Evolutionary conservation across 2,888 invertebrate genomes (phyloP).

Genomic region (Cerceris rybyensis): DNA sequence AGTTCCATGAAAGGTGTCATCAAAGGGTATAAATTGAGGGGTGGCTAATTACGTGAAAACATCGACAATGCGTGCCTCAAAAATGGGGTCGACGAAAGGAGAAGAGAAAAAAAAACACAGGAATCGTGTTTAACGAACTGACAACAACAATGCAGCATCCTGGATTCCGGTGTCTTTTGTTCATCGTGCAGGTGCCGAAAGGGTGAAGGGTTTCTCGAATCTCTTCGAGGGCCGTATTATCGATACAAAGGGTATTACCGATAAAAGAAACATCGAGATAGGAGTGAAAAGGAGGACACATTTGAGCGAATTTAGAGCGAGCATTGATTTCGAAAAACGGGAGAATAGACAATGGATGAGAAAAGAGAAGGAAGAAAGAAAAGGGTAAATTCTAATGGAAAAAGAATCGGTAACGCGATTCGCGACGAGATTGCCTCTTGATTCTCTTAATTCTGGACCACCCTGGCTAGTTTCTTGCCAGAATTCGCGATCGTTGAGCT

Average conservation of each 20-base stretch:
- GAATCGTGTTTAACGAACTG: conserved; percentile 41
- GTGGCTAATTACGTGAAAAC: conserved; percentile 55
- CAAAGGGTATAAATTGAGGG: conserved; percentile 30
- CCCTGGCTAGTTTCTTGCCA: conserved; percentile 1
- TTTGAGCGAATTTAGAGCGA: conserved; percentile 1
- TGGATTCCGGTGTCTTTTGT: conserved; percentile 11
- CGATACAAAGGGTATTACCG: background rate
- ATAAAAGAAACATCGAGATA: background rate
- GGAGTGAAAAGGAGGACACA: background rate
- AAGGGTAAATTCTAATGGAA: background rate
- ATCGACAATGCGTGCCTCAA: conserved; percentile 52
- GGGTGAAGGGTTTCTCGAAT: conserved; percentile 6
- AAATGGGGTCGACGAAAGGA: conserved; percentile 17
- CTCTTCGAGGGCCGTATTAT: conserved; percentile 23
- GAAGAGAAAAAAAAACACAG: background rate
- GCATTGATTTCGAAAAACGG: conserved; percentile 2
- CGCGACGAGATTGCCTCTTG: conserved; percentile 38
- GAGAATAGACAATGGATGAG: background rate
- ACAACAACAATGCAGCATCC: conserved; percentile 51
- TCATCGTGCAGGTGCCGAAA: conserved; percentile 40
- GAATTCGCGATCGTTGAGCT: background rate
- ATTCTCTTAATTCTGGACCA: conserved; percentile 1
- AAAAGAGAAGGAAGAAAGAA: background rate
- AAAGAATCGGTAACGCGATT: conserved; percentile 6
- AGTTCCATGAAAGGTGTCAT: conserved; percentile 39